Percentiles rank a stretch among this genome's conserved stretches.
Evolutionary conservation across 2,797 vertebrate species (phyloP).

Genomic region (Sebastes steindachneri): DNA sequence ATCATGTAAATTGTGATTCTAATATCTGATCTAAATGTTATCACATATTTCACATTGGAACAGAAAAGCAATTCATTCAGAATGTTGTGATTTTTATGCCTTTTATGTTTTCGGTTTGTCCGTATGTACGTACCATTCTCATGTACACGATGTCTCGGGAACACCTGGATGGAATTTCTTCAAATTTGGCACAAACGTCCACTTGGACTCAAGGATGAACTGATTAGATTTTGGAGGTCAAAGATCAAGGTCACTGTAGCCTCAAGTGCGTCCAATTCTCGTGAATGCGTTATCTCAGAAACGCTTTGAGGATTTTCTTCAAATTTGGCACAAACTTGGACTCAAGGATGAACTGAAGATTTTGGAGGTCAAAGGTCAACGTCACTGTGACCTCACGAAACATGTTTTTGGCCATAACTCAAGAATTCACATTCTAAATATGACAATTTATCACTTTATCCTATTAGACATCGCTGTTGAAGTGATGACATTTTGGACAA

Average conservation of each 20-base stretch:
- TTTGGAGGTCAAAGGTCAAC: not conserved
- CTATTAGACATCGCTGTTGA: too few species aligned
- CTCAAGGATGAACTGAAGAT: not conserved
- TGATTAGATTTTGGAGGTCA: too few species aligned
- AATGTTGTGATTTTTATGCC: not conserved
- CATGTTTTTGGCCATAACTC: not conserved
- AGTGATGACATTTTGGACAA: not conserved
- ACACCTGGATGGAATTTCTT: not conserved
- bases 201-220: too few species aligned
- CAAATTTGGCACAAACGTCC: too few species aligned
- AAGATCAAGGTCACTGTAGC: not conserved
- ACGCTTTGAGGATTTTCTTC: not conserved
- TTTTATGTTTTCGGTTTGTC: not conserved
- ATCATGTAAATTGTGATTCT: not conserved
- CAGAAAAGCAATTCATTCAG: not conserved
- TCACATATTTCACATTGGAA: not conserved
- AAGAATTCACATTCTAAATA: not conserved
- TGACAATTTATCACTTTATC: not conserved
- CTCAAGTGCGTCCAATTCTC: not conserved
- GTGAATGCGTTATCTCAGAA: rapidly evolving
- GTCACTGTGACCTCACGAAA: not conserved
- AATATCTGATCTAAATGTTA: not conserved
- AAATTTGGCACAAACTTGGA: not conserved
- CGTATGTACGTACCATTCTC: not conserved
- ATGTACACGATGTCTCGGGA: not conserved